Conservation (phyloP, 1,140 invertebrate genomes). For the Ostrea denselamellosa region DNA sequence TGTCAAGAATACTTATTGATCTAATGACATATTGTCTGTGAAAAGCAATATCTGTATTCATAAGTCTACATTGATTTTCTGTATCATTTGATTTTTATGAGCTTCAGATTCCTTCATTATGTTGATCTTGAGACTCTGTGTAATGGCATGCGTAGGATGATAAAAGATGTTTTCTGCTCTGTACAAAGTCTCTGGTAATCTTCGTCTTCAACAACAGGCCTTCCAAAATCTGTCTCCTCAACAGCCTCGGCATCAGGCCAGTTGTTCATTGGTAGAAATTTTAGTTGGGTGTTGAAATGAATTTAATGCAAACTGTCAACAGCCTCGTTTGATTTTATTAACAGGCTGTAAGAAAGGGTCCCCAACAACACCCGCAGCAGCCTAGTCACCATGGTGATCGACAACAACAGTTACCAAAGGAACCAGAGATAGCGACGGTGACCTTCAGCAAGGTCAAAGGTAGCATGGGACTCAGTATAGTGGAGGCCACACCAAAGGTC, state of each 20-base stretch:
- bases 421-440: conserved; percentile 75
- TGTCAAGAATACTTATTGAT: not conserved
- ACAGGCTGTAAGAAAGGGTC: conserved; percentile 51
- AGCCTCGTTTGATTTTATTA: not conserved
- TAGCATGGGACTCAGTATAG: conserved; percentile 79
- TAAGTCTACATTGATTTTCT: not conserved
- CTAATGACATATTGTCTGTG: not conserved
- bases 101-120: too few relatives aligned
- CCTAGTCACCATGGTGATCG: conserved; percentile 30
- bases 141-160: not conserved
- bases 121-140: not conserved
- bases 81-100: not conserved
- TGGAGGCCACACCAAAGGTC: conserved; percentile 74
- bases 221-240: not conserved
- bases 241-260: not conserved
- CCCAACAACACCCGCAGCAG: conserved; percentile 42
- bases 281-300: not conserved
- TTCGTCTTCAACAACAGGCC: not conserved
- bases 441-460: conserved; percentile 77
- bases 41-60: not conserved
- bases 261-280: not conserved
- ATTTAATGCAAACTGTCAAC: not conserved
- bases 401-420: conserved; percentile 57
- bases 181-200: not conserved
- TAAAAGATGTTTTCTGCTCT: not conserved